Evolutionary conservation across 2,797 vertebrate species (phyloP).

Genomic region (Bradypodion pumilum): DNA sequence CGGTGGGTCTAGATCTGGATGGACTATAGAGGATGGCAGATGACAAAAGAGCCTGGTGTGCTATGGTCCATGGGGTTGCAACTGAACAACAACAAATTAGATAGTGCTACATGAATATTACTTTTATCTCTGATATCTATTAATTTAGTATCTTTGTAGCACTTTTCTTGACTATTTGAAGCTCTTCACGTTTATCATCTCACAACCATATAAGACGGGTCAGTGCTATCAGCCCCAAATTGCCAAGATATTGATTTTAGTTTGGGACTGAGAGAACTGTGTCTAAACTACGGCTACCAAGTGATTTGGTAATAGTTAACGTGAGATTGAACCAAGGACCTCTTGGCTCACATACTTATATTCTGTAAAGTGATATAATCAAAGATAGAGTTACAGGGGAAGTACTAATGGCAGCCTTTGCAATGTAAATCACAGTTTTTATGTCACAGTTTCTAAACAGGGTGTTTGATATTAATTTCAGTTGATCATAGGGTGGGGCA

Average conservation of each 20-base stretch:
- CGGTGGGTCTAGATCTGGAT: too few relatives aligned
- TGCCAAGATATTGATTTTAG: neutral
- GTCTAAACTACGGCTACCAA: neutral
- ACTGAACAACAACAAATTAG: too few relatives aligned
- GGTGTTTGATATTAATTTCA: neutral
- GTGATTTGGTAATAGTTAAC: neutral
- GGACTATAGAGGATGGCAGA: too few relatives aligned
- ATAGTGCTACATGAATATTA: neutral
- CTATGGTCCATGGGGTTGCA: too few relatives aligned
- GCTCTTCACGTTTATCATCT: neutral
- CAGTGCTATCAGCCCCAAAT: neutral
- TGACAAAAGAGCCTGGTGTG: too few relatives aligned
- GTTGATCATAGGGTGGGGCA: too few relatives aligned
- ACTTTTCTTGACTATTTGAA: neutral
- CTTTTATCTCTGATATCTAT: neutral
- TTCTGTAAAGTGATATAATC: neutral
- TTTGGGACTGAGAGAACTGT: neutral
- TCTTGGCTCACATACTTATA: neutral
- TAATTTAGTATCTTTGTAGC: neutral
- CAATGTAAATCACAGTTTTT: neutral
- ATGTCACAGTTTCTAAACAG: neutral
- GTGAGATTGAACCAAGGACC: neutral
- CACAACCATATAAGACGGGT: neutral
- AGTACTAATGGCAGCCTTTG: neutral
- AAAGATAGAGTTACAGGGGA: neutral